Conservation (phyloP, 2,113 vertebrate genomes). For the Heterocephalus glaber region DNA sequence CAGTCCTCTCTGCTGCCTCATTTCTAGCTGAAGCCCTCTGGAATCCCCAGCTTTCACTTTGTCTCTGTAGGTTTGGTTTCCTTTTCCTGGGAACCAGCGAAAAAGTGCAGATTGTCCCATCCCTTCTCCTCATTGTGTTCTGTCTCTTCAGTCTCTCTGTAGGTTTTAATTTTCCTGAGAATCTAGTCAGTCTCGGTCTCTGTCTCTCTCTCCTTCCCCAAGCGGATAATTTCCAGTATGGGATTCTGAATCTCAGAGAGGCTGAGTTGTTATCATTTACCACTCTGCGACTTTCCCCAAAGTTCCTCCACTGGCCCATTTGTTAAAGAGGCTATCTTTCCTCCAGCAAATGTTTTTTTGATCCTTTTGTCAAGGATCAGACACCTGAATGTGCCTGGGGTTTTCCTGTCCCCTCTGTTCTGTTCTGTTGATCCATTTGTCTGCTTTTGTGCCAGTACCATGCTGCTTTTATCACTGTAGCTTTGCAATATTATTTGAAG, state of each 20-base stretch:
- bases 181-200: background rate
- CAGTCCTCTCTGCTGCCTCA: background rate
- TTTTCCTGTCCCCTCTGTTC: too few relatives aligned
- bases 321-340: too few relatives aligned
- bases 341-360: too few relatives aligned
- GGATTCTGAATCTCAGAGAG: background rate
- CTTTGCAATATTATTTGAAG: too few relatives aligned
- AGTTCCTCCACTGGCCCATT: too few relatives aligned
- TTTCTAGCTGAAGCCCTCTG: background rate
- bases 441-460: background rate
- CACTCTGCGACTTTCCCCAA: background rate
- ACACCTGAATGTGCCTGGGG: too few relatives aligned
- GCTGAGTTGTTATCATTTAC: background rate
- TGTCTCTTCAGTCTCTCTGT: background rate
- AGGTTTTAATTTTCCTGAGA: background rate
- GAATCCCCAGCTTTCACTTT: background rate
- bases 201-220: too few relatives aligned
- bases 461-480: background rate
- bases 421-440: too few relatives aligned
- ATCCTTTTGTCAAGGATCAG: too few relatives aligned
- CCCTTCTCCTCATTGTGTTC: background rate
- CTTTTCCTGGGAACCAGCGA: background rate
- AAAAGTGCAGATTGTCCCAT: background rate
- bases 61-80: background rate
- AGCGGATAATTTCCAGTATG: too few relatives aligned